Conservation (phyloP, 2,113 vertebrate species). For the Salvelinus sp. region DNA sequence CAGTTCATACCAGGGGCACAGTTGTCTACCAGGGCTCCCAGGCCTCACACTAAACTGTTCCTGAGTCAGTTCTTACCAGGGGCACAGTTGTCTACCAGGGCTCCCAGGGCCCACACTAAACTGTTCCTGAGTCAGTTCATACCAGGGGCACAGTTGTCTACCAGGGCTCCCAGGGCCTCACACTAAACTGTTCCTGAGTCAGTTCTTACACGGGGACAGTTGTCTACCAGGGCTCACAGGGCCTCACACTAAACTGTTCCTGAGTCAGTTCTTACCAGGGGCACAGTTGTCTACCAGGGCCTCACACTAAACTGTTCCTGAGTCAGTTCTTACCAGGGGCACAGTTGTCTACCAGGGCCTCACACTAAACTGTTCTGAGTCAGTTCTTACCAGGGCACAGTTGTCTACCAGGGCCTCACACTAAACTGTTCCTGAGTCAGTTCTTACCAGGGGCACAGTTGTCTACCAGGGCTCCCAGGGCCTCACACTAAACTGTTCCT, state of each 20-base stretch:
- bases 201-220: no score
- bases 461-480: conserved; percentile 90
- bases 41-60: background rate
- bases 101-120: conserved; percentile 77
- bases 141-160: no score
- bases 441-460: conserved; percentile 88
- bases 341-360: conserved; percentile 77
- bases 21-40: no score
- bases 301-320: background rate
- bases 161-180: no score
- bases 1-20: conserved; percentile 30
- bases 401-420: no score
- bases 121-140: conserved; percentile 47
- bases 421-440: background rate
- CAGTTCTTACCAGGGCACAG: conserved; percentile 29
- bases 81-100: conserved; percentile 92
- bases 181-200: no score
- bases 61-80: conserved; percentile 74
- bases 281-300: no score
- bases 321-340: conserved; percentile 73
- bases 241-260: no score
- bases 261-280: no score
- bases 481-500: conserved; percentile 56
- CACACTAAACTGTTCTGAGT: conserved; percentile 37
- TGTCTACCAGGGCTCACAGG: no score